Evolutionary conservation across 2,888 invertebrate species (phyloP), one percentile per base, ranked within the genome.

Genomic region (Listrodromus nycthemerus): DNA sequence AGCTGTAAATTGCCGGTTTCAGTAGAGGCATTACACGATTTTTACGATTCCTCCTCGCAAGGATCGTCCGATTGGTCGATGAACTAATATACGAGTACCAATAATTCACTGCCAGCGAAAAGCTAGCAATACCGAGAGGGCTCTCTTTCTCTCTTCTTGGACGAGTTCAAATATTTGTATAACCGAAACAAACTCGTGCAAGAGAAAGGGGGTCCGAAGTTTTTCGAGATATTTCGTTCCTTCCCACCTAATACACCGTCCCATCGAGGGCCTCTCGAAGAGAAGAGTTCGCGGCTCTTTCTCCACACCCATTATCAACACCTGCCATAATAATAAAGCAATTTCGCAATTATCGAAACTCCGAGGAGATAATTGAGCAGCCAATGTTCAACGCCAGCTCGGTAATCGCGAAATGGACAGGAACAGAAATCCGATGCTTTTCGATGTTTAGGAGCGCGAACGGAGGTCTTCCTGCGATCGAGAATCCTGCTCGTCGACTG

Each of bases 341-440:
- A 91, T 91, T 89, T 89, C 82, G 86, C 86, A 90, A 91, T 91
- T 91, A 91, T 91, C 87, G 88, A 89, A 91, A 91, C 86, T 88
- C 88, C 85, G 85, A 69, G 58, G 30, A 77, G 61, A 78, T 85
- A 85, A 85, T 85, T 81, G 85, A 55, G 21, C 63, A 16, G 21
- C 73, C 78, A 83, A 69, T 48, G 66, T 41, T 67, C 63, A 52
- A 75, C 63, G 61, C 65, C 37, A 41, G 41, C 52, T 50, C 13
- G 41, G 63, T 45, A 70, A 61, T 80, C 77, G 80, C 73, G 37
- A 69, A 63, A 58, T 65, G 84, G 13, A 45, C 41, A 45, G 16
- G 41, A 45, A 45, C 41, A 81, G 84, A 74, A 80, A 74, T 73
- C 41, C 45, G 74, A 30, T 58, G 13, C 63, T 77, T 77, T 37